These are phyloP conservation scores for Pedionomus torquatus DNA, from an alignment of 2,113 vertebrate genomes.

Conservation along the genomic window DNA sequence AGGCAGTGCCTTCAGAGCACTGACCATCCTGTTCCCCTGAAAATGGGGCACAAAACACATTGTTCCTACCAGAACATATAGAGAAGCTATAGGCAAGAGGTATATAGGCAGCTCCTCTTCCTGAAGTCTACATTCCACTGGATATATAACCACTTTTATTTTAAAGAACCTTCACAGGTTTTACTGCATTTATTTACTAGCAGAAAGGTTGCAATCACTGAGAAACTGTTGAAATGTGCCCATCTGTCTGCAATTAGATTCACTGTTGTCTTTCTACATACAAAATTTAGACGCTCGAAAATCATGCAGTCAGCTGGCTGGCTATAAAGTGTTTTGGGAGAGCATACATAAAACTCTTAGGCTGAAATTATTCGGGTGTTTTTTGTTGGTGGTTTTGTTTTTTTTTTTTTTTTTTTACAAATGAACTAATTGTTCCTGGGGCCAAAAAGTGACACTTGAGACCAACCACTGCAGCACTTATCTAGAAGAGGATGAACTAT, in stretches of 20 bases:
- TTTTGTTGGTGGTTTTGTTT: neutral
- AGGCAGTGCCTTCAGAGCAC: neutral
- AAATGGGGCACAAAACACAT: neutral
- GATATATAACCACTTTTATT: neutral
- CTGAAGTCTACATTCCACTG: neutral
- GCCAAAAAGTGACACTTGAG: neutral
- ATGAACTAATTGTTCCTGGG: neutral
- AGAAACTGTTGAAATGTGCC: neutral
- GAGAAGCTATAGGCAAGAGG: neutral
- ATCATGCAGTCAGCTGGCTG: neutral
- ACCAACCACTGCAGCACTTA: neutral
- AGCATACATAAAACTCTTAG: neutral
- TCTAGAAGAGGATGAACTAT: neutral
- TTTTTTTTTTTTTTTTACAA: neutral
- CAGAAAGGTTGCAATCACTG: neutral
- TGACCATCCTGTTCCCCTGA: neutral
- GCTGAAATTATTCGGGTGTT: neutral
- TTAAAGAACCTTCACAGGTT: neutral
- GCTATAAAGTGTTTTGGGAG: neutral
- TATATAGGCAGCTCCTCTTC: neutral
- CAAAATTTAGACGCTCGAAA: neutral
- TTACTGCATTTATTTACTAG: slow-evolving; percentile 1
- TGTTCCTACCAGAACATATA: neutral
- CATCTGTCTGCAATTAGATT: neutral
- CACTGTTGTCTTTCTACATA: neutral